Evolutionary conservation across 2,797 vertebrate species (phyloP).

Genomic region (Chelon labrosus): DNA sequence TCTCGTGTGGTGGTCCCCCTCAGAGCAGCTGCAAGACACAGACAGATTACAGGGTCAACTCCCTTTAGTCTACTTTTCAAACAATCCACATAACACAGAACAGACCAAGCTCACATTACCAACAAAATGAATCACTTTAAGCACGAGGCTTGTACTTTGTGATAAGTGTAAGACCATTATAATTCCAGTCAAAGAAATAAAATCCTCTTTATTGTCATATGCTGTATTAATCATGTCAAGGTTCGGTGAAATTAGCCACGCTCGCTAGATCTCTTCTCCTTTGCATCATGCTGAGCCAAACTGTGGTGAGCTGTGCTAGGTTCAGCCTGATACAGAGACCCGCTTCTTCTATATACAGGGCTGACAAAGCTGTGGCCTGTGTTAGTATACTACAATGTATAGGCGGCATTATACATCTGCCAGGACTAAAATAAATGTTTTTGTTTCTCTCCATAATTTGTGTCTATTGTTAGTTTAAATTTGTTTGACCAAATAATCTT

Average conservation of each 20-base stretch:
- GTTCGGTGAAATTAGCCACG: not conserved
- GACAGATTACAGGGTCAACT: slow-evolving; percentile 47
- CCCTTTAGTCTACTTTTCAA: slow-evolving; percentile 57
- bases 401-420: not conserved
- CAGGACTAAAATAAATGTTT: not conserved
- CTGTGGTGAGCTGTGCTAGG: not conserved
- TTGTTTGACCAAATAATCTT: too few relatives aligned
- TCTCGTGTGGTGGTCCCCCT: slow-evolving; percentile 93
- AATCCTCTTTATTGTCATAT: not conserved
- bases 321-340: slow-evolving; percentile 4
- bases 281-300: not conserved
- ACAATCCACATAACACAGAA: slow-evolving; percentile 57
- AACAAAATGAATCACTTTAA: slow-evolving; percentile 10
- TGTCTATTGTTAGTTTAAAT: too few relatives aligned
- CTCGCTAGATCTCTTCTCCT: not conserved
- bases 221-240: not conserved
- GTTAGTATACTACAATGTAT: not conserved
- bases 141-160: not conserved
- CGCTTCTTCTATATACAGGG: not conserved
- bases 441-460: not conserved
- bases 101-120: slow-evolving; percentile 36
- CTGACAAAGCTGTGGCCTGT: not conserved
- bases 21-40: slow-evolving; percentile 85
- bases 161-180: not conserved
- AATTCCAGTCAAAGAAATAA: not conserved